Conservation (phyloP, 1,140 invertebrate species). For the Drosophila bocqueti region DNA sequence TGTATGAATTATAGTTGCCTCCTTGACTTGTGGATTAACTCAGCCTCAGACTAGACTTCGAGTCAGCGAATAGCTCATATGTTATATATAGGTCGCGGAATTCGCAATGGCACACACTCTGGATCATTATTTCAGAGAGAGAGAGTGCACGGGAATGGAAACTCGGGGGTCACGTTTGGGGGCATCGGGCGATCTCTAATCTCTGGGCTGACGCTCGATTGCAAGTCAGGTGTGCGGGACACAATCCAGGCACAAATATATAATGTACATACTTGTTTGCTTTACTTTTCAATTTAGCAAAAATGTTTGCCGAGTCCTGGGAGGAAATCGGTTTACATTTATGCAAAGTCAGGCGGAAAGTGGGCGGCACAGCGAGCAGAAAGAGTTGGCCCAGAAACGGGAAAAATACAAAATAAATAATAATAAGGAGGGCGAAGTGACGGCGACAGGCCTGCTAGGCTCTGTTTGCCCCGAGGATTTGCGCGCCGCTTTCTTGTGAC, state of each 20-base stretch:
- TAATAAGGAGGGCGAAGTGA: constrained; percentile 3
- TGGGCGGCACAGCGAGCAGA: constrained; percentile 9
- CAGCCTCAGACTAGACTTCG: no score
- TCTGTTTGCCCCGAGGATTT: constrained; percentile 36
- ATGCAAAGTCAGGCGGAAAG: constrained; percentile 50
- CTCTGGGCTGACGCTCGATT: constrained; percentile 33
- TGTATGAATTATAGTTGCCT: background rate
- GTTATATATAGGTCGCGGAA: no score
- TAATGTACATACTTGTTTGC: constrained; percentile 30
- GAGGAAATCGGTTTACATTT: constrained; percentile 39
- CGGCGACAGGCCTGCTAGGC: background rate
- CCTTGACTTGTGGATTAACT: no score
- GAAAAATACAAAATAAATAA: constrained; percentile 9
- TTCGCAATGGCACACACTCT: background rate
- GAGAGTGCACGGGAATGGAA: background rate
- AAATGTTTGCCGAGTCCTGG: constrained; percentile 47
- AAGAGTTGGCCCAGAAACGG: constrained; percentile 41
- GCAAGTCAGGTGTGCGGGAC: constrained; percentile 17
- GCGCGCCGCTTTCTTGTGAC: constrained; percentile 31
- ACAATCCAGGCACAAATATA: constrained; percentile 6
- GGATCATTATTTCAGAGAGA: background rate
- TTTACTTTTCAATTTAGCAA: constrained; percentile 48
- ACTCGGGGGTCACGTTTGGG: background rate
- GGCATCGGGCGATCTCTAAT: constrained; percentile 24
- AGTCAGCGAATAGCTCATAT: no score